phyloP scores from a whole-genome alignment of 2,888 invertebrate genomes.

The Seira musarum region DNA sequence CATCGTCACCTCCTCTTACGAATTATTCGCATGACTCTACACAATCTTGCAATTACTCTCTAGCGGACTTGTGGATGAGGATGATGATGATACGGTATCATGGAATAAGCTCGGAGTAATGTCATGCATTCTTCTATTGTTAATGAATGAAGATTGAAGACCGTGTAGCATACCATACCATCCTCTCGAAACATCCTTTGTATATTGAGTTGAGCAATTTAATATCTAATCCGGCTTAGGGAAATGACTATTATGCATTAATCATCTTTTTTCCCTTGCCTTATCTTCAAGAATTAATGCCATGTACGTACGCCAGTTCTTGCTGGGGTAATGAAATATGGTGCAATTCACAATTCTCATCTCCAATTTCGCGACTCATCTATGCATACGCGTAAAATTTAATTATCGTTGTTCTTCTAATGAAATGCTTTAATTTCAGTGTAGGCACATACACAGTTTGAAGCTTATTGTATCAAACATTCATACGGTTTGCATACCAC shows the following conservation, averaged over 20 bases:
- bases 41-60: not conserved
- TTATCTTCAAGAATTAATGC: not conserved
- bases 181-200: not conserved
- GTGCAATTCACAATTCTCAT: constrained; percentile 23
- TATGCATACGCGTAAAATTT: constrained; percentile 30
- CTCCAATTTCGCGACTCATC: constrained; percentile 8
- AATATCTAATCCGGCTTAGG: not conserved
- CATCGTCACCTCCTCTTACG: not conserved
- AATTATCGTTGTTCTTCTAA: constrained; percentile 50
- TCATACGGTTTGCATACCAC: not conserved
- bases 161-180: not conserved
- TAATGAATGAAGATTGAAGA: not conserved
- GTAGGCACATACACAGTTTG: not conserved
- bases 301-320: not conserved
- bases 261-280: not conserved
- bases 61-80: not conserved
- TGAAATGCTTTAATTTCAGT: not conserved
- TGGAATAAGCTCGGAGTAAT: too few relatives aligned
- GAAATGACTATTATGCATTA: not conserved
- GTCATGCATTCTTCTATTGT: too few relatives aligned
- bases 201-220: too few relatives aligned
- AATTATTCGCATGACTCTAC: not conserved
- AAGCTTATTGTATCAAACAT: not conserved
- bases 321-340: not conserved
- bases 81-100: too few relatives aligned